Evolutionary conservation across 2,888 invertebrate species (phyloP).

Genomic region (Xanthorhoe spadicearia): DNA sequence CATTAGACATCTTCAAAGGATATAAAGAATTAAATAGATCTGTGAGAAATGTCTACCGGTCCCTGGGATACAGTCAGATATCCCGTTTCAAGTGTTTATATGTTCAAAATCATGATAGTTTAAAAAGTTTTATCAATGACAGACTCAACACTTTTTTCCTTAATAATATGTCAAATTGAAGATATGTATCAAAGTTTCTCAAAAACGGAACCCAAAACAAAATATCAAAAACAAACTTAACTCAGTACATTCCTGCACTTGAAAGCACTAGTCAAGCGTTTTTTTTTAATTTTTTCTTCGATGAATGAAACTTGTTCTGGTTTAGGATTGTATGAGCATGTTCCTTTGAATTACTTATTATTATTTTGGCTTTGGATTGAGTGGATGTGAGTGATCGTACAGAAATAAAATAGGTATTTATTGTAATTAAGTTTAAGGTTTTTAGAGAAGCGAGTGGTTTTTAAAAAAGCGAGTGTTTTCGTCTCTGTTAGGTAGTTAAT

Average conservation of each 20-base stretch:
- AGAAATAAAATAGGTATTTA: background rate
- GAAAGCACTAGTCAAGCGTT: constrained; percentile 3
- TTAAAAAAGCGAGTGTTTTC: too few relatives aligned
- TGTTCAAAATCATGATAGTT: too few relatives aligned
- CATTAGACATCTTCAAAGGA: too few relatives aligned
- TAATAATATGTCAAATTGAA: too few relatives aligned
- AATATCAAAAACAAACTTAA: constrained; percentile 4
- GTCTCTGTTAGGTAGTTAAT: too few relatives aligned
- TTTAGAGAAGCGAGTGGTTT: too few relatives aligned
- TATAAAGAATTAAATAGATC: too few relatives aligned
- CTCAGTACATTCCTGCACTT: constrained; percentile 18
- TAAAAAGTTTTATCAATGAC: too few relatives aligned
- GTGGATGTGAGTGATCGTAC: background rate
- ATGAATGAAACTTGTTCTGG: constrained; percentile 43
- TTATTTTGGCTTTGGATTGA: constrained; percentile 23
- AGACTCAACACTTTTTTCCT: too few relatives aligned
- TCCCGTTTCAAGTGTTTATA: too few relatives aligned
- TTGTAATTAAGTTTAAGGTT: background rate
- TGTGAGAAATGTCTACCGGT: too few relatives aligned
- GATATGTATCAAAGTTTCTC: background rate
- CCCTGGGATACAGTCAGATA: too few relatives aligned
- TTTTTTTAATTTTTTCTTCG: constrained; percentile 31
- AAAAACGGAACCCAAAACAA: constrained; percentile 18
- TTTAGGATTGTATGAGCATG: constrained; percentile 33
- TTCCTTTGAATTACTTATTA: constrained; percentile 29